These are phyloP conservation scores for Elegia similella DNA, from an alignment of 2,888 invertebrate species.

Conservation along the genomic window DNA sequence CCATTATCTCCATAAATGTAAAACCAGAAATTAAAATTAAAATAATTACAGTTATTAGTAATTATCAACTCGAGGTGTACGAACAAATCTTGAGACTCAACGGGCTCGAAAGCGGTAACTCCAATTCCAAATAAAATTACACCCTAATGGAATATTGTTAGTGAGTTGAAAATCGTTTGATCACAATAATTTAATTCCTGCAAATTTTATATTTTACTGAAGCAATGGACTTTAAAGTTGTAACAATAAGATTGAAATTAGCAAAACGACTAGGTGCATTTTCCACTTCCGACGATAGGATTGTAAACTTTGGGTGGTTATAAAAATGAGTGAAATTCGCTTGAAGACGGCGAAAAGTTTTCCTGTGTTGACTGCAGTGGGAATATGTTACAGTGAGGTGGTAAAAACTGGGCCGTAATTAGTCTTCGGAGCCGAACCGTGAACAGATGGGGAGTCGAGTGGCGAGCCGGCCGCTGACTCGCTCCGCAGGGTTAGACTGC, in stretches of 20 bases:
- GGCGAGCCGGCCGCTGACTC: constrained; percentile 27
- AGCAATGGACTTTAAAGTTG: constrained; percentile 46
- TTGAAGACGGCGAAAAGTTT: constrained; percentile 44
- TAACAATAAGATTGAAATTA: constrained; percentile 48
- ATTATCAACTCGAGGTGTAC: constrained; percentile 58
- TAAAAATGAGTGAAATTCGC: constrained; percentile 45
- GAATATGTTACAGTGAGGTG: constrained; percentile 56
- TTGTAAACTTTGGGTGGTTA: constrained; percentile 48
- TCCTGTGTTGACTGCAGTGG: constrained; percentile 47
- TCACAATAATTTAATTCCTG: constrained; percentile 40
- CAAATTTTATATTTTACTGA: constrained; percentile 33
- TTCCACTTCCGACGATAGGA: constrained; percentile 33
- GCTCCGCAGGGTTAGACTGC: constrained; percentile 32
- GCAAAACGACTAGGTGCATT: constrained; percentile 28
- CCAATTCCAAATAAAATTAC: constrained; percentile 36
- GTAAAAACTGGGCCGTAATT: constrained; percentile 71
- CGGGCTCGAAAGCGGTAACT: constrained; percentile 47
- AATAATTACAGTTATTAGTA: constrained; percentile 63
- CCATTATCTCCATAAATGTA: constrained; percentile 23
- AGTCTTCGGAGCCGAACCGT: constrained; percentile 66
- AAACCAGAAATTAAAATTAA: constrained; percentile 42
- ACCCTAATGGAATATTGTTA: constrained; percentile 31
- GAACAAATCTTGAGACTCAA: constrained; percentile 56
- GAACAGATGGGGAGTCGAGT: constrained; percentile 54
- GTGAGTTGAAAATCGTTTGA: constrained; percentile 47